Evolutionary conservation across 2,113 vertebrate species (phyloP).

Genomic region (Acrocephalus kingi): DNA sequence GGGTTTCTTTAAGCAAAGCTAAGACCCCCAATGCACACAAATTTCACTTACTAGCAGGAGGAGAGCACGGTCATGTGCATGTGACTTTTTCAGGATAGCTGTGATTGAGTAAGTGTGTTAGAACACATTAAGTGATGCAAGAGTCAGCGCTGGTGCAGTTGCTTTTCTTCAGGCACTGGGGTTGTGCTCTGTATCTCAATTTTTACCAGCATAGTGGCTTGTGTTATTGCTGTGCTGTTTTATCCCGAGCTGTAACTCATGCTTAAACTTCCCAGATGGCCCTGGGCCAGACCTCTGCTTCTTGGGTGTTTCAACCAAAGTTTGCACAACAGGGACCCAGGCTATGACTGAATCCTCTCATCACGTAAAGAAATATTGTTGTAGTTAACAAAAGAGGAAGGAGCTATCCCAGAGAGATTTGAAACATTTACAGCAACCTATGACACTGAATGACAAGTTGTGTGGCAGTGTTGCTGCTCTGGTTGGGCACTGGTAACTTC

Average conservation of each 20-base stretch:
- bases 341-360: background rate
- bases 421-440: background rate
- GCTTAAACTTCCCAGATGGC: background rate
- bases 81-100: background rate
- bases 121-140: slow-evolving; percentile 8
- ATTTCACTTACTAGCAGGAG: background rate
- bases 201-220: background rate
- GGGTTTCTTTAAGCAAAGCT: background rate
- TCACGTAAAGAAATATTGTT: background rate
- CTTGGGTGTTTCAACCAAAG: background rate
- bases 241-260: background rate
- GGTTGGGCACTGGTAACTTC: background rate
- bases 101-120: background rate
- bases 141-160: background rate
- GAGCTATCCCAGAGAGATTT: background rate
- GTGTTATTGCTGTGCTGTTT: background rate
- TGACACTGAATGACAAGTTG: background rate
- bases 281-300: background rate
- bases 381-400: background rate
- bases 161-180: background rate
- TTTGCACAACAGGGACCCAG: background rate
- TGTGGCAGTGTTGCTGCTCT: background rate
- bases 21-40: background rate
- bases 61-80: background rate
- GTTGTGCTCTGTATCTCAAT: slow-evolving; percentile 22